phyloP scores from a whole-genome alignment of 2,113 vertebrate species.

The Ibidorhyncha struthersii region DNA sequence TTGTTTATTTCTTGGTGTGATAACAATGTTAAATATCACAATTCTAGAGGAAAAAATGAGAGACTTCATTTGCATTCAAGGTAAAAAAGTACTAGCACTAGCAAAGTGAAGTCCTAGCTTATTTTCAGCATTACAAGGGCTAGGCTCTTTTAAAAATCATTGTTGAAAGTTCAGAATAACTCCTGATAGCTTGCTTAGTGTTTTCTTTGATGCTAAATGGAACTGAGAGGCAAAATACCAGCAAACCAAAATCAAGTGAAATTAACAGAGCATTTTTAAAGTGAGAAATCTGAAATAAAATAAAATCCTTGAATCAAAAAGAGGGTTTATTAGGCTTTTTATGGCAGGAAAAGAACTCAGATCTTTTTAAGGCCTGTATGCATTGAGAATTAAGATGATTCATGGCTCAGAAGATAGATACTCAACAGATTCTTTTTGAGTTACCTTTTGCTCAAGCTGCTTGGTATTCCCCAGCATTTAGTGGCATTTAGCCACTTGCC shows the following conservation, averaged over 20 bases:
- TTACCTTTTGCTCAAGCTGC: neutral
- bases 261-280: slow-evolving; percentile 8
- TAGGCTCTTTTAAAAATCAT: neutral
- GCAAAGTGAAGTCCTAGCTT: neutral
- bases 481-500: neutral
- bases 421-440: neutral
- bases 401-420: neutral
- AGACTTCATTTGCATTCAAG: neutral
- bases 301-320: slow-evolving; percentile 4
- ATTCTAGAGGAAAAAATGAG: neutral
- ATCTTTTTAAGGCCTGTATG: neutral
- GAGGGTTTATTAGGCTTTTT: slow-evolving; percentile 18
- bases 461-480: neutral
- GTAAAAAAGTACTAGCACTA: neutral
- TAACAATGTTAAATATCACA: slow-evolving; percentile 72
- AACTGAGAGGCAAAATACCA: neutral
- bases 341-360: neutral
- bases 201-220: neutral
- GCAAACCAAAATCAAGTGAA: neutral
- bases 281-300: slow-evolving; percentile 28
- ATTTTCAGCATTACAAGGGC: neutral
- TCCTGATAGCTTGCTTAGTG: neutral
- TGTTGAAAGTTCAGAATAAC: neutral
- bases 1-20: slow-evolving; percentile 76
- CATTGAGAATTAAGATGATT: neutral